These are phyloP conservation scores for Hemiscyllium ocellatum DNA, from an alignment of 2,113 vertebrate genomes.

Conservation along the genomic window DNA sequence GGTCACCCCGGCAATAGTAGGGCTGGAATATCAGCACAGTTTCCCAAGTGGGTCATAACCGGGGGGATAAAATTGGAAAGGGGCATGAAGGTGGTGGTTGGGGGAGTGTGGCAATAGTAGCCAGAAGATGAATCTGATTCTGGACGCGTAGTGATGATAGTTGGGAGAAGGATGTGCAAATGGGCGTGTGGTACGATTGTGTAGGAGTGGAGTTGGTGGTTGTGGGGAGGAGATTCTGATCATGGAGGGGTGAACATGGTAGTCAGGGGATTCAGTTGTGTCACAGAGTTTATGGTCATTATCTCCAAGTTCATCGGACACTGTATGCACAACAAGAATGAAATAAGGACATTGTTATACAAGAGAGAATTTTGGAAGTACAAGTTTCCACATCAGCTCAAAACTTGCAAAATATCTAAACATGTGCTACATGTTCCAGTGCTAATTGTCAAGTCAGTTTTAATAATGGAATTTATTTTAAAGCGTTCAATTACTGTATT, in stretches of 20 bases:
- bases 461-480: neutral
- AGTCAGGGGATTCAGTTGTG: neutral
- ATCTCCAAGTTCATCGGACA: neutral
- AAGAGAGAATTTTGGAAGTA: neutral
- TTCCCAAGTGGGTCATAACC: too few species aligned
- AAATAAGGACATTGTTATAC: neutral
- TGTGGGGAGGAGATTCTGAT: neutral
- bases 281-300: neutral
- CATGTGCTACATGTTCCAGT: neutral
- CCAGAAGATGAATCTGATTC: neutral
- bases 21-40: too few species aligned
- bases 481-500: neutral
- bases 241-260: neutral
- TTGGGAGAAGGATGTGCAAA: neutral
- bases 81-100: too few species aligned
- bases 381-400: neutral
- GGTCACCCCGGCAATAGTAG: too few species aligned
- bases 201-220: neutral
- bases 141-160: neutral
- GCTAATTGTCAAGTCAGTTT: constrained; percentile 2
- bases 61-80: too few species aligned
- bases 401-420: neutral
- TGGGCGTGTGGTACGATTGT: neutral
- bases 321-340: neutral
- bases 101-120: too few species aligned